Conservation (phyloP, 2,113 vertebrate genomes). For the Heloderma charlesbogerti region DNA sequence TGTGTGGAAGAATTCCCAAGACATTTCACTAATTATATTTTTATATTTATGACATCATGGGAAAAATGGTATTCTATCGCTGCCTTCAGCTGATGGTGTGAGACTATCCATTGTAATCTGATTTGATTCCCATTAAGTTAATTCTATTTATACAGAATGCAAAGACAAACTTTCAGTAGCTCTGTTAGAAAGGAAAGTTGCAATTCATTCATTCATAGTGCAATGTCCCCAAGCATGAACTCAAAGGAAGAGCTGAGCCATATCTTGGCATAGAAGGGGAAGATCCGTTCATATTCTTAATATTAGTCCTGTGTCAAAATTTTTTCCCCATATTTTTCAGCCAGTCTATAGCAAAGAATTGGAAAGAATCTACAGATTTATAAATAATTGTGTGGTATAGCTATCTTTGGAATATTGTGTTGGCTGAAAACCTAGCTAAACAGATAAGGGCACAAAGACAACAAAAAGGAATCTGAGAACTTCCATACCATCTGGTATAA, state of each 20-base stretch:
- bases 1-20: no score
- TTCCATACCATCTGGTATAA: no score
- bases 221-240: neutral
- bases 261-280: neutral
- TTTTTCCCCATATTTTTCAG: no score
- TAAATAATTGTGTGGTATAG: no score
- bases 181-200: neutral
- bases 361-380: no score
- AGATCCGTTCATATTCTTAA: no score
- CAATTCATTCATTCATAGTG: neutral
- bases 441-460: no score
- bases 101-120: neutral
- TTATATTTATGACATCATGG: neutral
- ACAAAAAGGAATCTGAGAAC: no score
- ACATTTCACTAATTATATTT: neutral
- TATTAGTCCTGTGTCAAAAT: no score
- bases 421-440: no score
- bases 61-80: neutral
- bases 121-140: neutral
- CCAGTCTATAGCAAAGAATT: no score
- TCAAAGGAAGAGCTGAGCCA: neutral
- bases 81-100: neutral
- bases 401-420: no score
- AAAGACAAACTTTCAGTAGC: neutral
- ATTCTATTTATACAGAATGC: neutral